Conservation (phyloP, 2,113 vertebrate genomes). For the Ailuropoda melanoleuca region DNA sequence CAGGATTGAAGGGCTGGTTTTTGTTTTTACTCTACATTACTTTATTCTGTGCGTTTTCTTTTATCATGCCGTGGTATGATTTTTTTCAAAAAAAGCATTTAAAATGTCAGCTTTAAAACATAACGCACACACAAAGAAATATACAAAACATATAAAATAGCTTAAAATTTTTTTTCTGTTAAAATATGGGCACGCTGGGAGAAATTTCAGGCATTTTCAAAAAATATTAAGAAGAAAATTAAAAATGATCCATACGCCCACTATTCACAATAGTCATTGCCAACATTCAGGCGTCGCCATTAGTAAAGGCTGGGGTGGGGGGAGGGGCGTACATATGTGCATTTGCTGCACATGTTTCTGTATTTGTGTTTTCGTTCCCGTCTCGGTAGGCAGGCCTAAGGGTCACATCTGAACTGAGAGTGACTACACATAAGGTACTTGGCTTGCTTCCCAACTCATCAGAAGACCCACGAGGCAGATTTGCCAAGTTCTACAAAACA, state of each 20-base stretch:
- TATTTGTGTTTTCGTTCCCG: neutral
- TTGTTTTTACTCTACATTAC: neutral
- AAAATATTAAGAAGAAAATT: neutral
- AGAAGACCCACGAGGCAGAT: neutral
- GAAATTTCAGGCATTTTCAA: neutral
- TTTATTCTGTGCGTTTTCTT: neutral
- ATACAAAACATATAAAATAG: neutral
- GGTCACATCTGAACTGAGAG: neutral
- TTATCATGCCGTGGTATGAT: neutral
- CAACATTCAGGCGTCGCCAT: neutral
- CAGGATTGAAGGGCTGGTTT: neutral
- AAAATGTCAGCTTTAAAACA: slow-evolving; percentile 18
- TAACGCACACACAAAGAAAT: neutral
- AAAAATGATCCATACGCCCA: neutral
- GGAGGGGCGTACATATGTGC: neutral
- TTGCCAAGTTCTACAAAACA: neutral
- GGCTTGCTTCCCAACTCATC: neutral
- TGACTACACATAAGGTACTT: neutral
- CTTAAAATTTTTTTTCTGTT: neutral
- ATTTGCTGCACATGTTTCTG: neutral
- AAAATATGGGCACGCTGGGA: neutral
- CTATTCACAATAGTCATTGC: neutral
- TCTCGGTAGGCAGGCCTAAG: neutral
- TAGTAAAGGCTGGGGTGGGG: neutral
- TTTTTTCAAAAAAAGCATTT: neutral